Evolutionary conservation across 2,888 invertebrate genomes (phyloP).

Genomic region (Caenorhabditis afra): DNA sequence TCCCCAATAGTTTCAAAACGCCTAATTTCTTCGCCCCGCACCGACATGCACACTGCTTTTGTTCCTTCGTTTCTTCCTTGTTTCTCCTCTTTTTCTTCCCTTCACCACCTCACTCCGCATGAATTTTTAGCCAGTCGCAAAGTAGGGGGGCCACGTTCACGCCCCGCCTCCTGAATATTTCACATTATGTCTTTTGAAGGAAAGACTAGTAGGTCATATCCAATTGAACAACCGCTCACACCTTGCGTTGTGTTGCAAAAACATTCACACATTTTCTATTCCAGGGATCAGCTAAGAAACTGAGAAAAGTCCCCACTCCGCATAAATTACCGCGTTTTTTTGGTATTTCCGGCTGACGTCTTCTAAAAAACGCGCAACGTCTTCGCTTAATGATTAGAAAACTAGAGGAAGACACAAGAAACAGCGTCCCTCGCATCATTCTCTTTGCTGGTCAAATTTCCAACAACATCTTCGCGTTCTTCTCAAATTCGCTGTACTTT

Average conservation of each 20-base stretch:
- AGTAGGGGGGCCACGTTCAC: conserved; percentile 19
- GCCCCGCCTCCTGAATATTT: conserved; percentile 27
- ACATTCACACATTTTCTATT: conserved; percentile 2
- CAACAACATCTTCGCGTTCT: conserved; percentile 1
- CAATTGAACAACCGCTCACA: conserved; percentile 1
- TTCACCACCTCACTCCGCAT: conserved; percentile 21
- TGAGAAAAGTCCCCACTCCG: neutral
- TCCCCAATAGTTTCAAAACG: conserved; percentile 32
- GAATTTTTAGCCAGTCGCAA: no score
- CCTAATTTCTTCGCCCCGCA: conserved; percentile 8
- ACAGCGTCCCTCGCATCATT: conserved; percentile 19
- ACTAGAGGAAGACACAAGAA: conserved; percentile 12
- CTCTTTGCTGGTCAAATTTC: conserved; percentile 10
- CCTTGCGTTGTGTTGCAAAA: neutral
- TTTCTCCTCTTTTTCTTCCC: conserved; percentile 15
- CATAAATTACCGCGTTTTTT: neutral
- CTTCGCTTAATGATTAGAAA: conserved; percentile 14
- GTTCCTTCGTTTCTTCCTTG: conserved; percentile 28
- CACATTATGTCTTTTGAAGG: neutral
- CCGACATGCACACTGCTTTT: conserved; percentile 29
- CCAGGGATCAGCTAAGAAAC: conserved; percentile 2
- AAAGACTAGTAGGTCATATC: conserved; percentile 4
- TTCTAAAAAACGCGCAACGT: neutral
- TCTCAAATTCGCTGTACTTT: conserved; percentile 7
- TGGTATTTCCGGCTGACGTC: neutral